Evolutionary conservation across 2,113 vertebrate genomes (phyloP), one percentile per base, ranked within the genome.

Genomic region (Xiphophorus couchianus): DNA sequence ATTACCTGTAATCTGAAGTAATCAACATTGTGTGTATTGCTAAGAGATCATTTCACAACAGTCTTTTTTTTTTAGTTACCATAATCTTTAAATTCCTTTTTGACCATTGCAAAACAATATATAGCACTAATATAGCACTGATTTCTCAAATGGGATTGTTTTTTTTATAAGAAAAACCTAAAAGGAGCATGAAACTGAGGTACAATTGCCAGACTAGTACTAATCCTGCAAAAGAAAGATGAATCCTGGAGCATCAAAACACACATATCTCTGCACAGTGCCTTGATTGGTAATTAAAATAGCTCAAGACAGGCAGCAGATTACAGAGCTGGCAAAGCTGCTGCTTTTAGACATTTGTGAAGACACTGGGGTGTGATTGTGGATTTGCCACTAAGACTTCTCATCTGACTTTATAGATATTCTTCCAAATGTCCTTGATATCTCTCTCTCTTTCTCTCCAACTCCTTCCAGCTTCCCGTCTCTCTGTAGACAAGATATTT

Each of bases 391-490:
- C 73, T 77, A 89, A 88, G 83, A 72, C 37, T 13, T 85, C 80
- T 83, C 87, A 76, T 80, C 80, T 88, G 91, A 87, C 84, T 89
- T 75, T 80, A 88, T 48, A 91, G 65, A 81, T 72, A 84, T 71
- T 72, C 84, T 67, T 78, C 75, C 69, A 83, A 84, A 31, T 76
- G 69, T 80, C 85, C 84, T 80, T 81, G 73, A 85, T 85, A 76
- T 61, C 61, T 67, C 51, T 61, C 60, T 35, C 51, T 42, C 72
- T 35, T 29, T 25, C 37, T n/a, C 63, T 13, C 28, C 30, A 70
- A 39, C 33, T 62, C 69, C 60, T 73, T 60, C 25, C 65, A 60
- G 75, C 77, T 67, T 1, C 3, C 15, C 64, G 60, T 62, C 69
- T 82, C 83, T 85, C 74, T 51, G 31, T 39, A 37, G 83, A 80